Conservation (phyloP, 2,797 vertebrate species). For the Cirrhinus molitorella region DNA sequence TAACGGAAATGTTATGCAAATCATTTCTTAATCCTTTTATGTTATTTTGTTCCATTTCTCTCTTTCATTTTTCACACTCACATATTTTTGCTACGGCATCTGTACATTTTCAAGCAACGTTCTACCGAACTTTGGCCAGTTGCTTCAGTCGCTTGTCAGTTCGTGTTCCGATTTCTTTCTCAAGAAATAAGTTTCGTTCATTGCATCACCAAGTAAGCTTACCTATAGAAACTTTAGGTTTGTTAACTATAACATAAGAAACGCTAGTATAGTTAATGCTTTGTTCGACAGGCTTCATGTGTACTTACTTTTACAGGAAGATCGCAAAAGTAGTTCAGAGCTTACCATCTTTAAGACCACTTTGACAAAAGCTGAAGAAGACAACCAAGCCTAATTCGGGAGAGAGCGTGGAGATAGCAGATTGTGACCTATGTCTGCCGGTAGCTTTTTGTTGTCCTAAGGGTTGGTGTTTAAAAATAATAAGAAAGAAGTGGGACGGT, state of each 20-base stretch:
- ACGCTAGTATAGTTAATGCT: not conserved
- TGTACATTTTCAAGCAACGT: slow-evolving; percentile 48
- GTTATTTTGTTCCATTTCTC: slow-evolving; percentile 83
- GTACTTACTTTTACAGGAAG: slow-evolving; percentile 7
- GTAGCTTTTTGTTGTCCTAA: slow-evolving; percentile 81
- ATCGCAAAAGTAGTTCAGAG: slow-evolving; percentile 61
- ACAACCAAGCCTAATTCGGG: slow-evolving; percentile 73
- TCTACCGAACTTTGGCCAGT: slow-evolving; percentile 58
- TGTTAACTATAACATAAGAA: not conserved
- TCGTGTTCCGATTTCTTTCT: not conserved
- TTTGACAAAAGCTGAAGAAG: slow-evolving; percentile 73
- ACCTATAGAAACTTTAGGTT: not conserved
- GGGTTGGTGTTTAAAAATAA: slow-evolving; percentile 84
- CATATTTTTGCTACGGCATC: slow-evolving; percentile 71
- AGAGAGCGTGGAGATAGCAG: slow-evolving; percentile 69
- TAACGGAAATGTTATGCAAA: slow-evolving; percentile 81
- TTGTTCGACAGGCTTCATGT: not conserved
- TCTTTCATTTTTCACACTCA: slow-evolving; percentile 75
- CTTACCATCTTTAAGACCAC: slow-evolving; percentile 61
- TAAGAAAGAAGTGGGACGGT: slow-evolving; percentile 85
- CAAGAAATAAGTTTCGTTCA: not conserved
- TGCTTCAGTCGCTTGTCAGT: slow-evolving; percentile 21
- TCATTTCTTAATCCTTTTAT: slow-evolving; percentile 83
- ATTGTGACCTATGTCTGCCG: slow-evolving; percentile 77
- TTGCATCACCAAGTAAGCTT: slow-evolving; percentile 5